A percentile compares a stretch with the other conserved stretches of the same genome.
phyloP scores from a whole-genome alignment of 2,113 vertebrate genomes.

The Caretta caretta region DNA sequence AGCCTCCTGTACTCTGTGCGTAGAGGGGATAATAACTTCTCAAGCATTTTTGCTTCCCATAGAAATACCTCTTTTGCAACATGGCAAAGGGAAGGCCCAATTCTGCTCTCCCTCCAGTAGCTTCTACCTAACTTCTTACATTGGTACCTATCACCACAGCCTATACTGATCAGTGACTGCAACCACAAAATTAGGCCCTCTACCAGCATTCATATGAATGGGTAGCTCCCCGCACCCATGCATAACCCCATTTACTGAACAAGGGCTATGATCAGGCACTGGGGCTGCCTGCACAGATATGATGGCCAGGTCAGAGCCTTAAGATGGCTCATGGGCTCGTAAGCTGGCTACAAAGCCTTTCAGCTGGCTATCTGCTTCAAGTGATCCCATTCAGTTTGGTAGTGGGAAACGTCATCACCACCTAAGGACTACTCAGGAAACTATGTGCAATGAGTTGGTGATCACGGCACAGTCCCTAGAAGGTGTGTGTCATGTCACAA shows the following conservation, averaged over 20 bases:
- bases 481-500: neutral
- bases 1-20: neutral
- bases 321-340: neutral
- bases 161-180: neutral
- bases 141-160: neutral
- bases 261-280: no score
- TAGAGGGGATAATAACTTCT: neutral
- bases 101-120: neutral
- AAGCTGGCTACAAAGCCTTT: neutral
- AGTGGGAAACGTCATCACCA: neutral
- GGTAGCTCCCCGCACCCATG: neutral
- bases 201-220: neutral
- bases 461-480: neutral
- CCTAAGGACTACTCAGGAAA: neutral
- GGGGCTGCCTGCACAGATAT: neutral
- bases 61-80: neutral
- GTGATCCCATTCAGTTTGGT: neutral
- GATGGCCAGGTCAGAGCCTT: neutral
- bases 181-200: rapidly evolving
- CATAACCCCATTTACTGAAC: neutral
- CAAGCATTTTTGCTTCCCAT: neutral
- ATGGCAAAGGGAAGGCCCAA: neutral
- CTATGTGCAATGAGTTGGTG: neutral
- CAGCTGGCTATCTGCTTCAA: neutral
- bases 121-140: neutral